Percentiles rank a stretch among this genome's conserved stretches.
Conservation (phyloP, 2,113 vertebrate genomes). For the Tichodroma muraria region DNA sequence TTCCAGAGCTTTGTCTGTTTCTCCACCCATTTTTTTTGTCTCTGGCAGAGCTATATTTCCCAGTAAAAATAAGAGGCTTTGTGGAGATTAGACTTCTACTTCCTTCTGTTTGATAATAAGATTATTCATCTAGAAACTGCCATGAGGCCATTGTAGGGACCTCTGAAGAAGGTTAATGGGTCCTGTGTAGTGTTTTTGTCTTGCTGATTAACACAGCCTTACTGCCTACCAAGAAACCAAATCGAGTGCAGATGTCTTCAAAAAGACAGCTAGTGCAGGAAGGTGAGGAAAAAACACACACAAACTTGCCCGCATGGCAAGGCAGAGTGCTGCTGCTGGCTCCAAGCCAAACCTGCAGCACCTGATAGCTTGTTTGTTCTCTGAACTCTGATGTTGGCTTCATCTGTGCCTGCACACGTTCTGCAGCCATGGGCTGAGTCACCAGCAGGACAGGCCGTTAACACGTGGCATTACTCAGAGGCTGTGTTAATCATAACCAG, state of each 20-base stretch:
- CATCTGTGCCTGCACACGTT: not conserved
- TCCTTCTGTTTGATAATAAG: not conserved
- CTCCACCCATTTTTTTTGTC: not conserved
- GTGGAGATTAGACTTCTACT: not conserved
- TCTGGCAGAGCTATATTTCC: not conserved
- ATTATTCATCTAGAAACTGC: not conserved
- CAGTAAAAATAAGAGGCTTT: not conserved
- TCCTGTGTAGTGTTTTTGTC: not conserved
- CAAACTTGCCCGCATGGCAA: fast-evolving
- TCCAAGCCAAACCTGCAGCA: not conserved
- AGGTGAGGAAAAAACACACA: not conserved
- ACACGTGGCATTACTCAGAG: not conserved
- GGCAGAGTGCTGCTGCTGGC: not conserved
- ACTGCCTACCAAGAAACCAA: not conserved
- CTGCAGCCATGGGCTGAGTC: not conserved
- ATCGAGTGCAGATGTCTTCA: not conserved
- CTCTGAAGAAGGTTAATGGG: not conserved
- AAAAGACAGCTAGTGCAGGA: not conserved
- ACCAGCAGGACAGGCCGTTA: not conserved
- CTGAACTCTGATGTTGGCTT: not conserved
- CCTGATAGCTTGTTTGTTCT: not conserved
- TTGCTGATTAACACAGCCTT: not conserved
- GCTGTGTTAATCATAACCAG: conserved; percentile 1
- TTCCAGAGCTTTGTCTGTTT: not conserved
- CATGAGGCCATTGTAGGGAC: not conserved